phyloP scores from a whole-genome alignment of 2,113 vertebrate genomes.

The Oplegnathus fasciatus region DNA sequence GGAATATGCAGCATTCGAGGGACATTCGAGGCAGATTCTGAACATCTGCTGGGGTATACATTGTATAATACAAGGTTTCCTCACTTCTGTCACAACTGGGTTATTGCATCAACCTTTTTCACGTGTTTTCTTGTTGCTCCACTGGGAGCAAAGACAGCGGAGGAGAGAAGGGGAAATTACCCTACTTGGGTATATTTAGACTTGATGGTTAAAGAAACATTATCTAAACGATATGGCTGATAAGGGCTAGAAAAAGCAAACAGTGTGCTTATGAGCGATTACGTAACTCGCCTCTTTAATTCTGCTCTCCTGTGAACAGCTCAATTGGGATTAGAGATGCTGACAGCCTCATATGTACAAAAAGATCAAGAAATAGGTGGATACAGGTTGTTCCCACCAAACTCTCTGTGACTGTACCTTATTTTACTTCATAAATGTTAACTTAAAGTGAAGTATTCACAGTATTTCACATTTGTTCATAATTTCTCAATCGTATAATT shows the following conservation, averaged over 20 bases:
- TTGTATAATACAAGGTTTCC: conserved; percentile 18
- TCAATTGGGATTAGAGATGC: conserved; percentile 35
- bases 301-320: conserved; percentile 35
- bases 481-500: neutral
- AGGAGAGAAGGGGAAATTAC: conserved; percentile 51
- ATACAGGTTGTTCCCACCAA: conserved; percentile 14
- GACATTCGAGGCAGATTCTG: conserved; percentile 19
- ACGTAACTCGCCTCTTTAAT: conserved; percentile 39
- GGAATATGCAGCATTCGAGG: conserved; percentile 7
- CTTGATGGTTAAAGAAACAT: conserved; percentile 59
- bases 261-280: conserved; percentile 37
- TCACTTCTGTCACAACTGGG: conserved; percentile 49
- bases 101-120: conserved; percentile 24
- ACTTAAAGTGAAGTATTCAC: neutral
- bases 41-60: conserved; percentile 23
- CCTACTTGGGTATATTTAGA: conserved; percentile 64
- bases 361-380: conserved; percentile 37
- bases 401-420: neutral
- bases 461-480: neutral
- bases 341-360: conserved; percentile 12
- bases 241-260: conserved; percentile 58
- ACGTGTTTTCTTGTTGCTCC: conserved; percentile 33
- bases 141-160: conserved; percentile 25
- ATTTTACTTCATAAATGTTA: neutral
- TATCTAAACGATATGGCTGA: conserved; percentile 55